phyloP scores from a whole-genome alignment of 2,797 vertebrate genomes.

The Xenops minutus region DNA sequence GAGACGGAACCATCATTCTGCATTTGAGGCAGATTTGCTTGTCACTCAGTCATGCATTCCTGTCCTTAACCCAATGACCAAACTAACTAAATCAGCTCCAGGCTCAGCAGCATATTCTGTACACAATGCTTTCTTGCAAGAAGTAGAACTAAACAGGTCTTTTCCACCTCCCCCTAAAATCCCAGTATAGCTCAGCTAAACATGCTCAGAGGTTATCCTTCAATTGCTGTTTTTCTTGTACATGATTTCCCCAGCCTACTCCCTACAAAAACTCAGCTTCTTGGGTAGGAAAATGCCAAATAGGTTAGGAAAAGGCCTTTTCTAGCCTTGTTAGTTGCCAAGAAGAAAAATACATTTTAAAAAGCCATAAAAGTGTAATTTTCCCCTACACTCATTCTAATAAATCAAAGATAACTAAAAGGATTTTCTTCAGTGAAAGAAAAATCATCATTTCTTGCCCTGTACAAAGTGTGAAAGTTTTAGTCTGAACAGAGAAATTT shows the following conservation, averaged over 20 bases:
- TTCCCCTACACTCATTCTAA: conserved; percentile 45
- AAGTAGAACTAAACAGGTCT: not conserved
- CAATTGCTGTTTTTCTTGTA: not conserved
- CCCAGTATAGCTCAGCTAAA: not conserved
- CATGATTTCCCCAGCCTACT: not conserved
- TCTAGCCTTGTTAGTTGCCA: conserved; percentile 49
- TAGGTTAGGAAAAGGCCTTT: conserved; percentile 41
- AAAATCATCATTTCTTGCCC: conserved; percentile 61
- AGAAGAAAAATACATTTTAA: conserved; percentile 67
- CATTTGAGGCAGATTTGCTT: not conserved
- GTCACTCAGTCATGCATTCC: not conserved
- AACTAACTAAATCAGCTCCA: not conserved
- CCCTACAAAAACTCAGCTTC: not conserved
- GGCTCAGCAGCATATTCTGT: not conserved
- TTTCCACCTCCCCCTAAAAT: not conserved
- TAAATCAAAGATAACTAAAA: conserved; percentile 69
- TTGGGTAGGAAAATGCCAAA: not conserved
- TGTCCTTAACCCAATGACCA: not conserved
- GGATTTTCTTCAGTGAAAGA: conserved; percentile 62
- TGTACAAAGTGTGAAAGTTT: conserved; percentile 57
- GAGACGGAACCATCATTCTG: not conserved
- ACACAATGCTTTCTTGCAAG: not conserved
- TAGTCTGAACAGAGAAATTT: conserved; percentile 23
- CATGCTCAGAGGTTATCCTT: not conserved
- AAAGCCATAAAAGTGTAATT: conserved; percentile 63